phyloP scores from a whole-genome alignment of 2,888 invertebrate species.

The Drosophila algonquin region DNA sequence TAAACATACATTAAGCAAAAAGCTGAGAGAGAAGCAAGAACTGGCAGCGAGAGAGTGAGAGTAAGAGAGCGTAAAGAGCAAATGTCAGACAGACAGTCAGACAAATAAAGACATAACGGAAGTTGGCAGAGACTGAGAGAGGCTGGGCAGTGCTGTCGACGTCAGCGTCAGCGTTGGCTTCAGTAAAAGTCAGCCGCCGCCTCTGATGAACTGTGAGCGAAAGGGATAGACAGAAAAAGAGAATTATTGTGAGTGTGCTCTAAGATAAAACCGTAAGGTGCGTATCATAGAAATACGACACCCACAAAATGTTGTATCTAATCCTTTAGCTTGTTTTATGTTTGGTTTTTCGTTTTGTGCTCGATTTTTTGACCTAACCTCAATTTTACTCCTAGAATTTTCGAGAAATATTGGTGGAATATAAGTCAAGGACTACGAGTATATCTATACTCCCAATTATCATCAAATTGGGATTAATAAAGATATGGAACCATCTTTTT shows the following conservation, averaged over 20 bases:
- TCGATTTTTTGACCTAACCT: too few species aligned
- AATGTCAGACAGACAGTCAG: conserved; percentile 49
- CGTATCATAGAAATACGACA: not conserved
- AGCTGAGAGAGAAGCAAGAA: conserved; percentile 7
- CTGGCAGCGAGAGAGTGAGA: not conserved
- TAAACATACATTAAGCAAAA: conserved; percentile 68
- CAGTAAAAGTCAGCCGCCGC: conserved; percentile 42
- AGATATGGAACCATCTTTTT: too few species aligned
- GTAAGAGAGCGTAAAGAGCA: conserved; percentile 8
- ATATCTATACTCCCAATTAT: too few species aligned
- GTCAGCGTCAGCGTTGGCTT: conserved; percentile 52
- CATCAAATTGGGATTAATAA: too few species aligned
- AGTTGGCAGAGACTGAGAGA: conserved; percentile 56
- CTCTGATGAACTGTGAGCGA: conserved; percentile 37
- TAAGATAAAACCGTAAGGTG: conserved; percentile 6
- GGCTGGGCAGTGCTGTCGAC: conserved; percentile 8
- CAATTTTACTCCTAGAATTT: too few species aligned
- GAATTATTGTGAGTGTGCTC: conserved; percentile 7
- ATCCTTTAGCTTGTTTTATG: too few species aligned
- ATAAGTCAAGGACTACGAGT: too few species aligned
- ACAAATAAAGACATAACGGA: conserved; percentile 77
- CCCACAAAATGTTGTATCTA: accelerated
- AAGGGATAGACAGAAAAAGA: conserved; percentile 12
- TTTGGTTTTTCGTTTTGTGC: too few species aligned
- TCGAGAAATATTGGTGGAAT: too few species aligned